Evolutionary conservation across 2,888 invertebrate genomes (phyloP).

Genomic region (Microchrysa polita): DNA sequence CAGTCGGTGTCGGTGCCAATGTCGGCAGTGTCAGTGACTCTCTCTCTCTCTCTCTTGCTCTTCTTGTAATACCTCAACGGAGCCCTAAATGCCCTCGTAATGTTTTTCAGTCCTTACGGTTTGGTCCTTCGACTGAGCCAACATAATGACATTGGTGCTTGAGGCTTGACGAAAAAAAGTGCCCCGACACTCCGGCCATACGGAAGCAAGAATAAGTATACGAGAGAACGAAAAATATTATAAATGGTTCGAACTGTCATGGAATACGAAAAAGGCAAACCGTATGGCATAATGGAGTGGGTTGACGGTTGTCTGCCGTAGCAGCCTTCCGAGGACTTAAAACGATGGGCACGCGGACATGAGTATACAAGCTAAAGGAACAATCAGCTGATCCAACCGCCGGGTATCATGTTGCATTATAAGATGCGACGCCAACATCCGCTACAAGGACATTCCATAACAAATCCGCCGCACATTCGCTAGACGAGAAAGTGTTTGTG

Average conservation of each 20-base stretch:
- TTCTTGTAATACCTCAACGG: constrained; percentile 40
- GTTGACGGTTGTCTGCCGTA: too few species aligned
- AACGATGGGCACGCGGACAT: constrained; percentile 23
- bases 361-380: constrained; percentile 34
- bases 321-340: constrained; percentile 42
- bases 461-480: constrained; percentile 6
- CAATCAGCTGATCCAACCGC: constrained; percentile 49
- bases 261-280: constrained; percentile 48
- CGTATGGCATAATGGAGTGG: too few species aligned
- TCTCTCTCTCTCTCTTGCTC: too few species aligned
- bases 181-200: not conserved
- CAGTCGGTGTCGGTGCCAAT: constrained; percentile 40
- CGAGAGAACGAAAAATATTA: constrained; percentile 47
- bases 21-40: constrained; percentile 28
- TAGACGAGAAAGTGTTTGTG: constrained; percentile 25
- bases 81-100: constrained; percentile 32
- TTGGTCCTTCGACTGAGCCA: constrained; percentile 3
- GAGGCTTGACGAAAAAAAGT: not conserved
- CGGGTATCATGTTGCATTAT: constrained; percentile 49
- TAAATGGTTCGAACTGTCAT: constrained; percentile 50
- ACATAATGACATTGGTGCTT: constrained; percentile 22
- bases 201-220: constrained; percentile 18
- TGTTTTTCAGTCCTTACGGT: constrained; percentile 33
- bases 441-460: constrained; percentile 32
- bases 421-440: constrained; percentile 49